Conservation (phyloP, 2,888 invertebrate species). For the Chrysopilus asiliformis region DNA sequence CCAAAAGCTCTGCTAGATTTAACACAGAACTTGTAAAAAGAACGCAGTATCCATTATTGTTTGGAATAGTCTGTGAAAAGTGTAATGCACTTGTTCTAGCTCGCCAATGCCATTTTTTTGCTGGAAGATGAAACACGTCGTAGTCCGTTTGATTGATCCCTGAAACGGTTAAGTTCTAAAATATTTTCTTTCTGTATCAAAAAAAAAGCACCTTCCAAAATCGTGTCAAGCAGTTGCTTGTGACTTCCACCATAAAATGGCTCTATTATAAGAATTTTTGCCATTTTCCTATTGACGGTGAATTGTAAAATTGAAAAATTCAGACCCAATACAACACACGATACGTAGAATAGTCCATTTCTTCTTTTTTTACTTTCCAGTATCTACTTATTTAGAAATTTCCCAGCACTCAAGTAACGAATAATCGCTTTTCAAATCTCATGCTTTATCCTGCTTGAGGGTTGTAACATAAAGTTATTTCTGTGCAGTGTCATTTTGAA, state of each 20-base stretch:
- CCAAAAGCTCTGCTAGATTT: slow-evolving; percentile 54
- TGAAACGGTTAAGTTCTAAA: slow-evolving; percentile 15
- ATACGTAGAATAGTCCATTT: no score
- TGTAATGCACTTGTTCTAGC: slow-evolving; percentile 53
- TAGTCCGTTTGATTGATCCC: slow-evolving; percentile 29
- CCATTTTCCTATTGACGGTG: no score
- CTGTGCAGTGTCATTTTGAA: no score
- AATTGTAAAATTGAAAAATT: no score
- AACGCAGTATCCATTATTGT: slow-evolving; percentile 38
- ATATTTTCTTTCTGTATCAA: no score
- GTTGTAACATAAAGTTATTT: no score
- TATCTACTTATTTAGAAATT: no score
- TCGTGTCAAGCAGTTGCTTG: slow-evolving; percentile 47
- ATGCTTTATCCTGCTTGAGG: no score
- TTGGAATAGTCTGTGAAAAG: slow-evolving; percentile 46
- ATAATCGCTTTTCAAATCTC: no score
- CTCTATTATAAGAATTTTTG: slow-evolving; percentile 45
- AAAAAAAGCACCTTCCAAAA: slow-evolving; percentile 29
- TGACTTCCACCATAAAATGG: slow-evolving; percentile 63
- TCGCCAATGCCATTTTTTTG: slow-evolving; percentile 69
- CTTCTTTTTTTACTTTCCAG: no score
- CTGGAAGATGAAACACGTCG: slow-evolving; percentile 44
- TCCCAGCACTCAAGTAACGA: no score
- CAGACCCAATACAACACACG: no score
- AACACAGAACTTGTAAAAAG: slow-evolving; percentile 56